A percentile compares a stretch with the other conserved stretches of the same genome.
These are phyloP conservation scores for Horisme vitalbata DNA, from an alignment of 2,888 invertebrate genomes.

Conservation along the genomic window DNA sequence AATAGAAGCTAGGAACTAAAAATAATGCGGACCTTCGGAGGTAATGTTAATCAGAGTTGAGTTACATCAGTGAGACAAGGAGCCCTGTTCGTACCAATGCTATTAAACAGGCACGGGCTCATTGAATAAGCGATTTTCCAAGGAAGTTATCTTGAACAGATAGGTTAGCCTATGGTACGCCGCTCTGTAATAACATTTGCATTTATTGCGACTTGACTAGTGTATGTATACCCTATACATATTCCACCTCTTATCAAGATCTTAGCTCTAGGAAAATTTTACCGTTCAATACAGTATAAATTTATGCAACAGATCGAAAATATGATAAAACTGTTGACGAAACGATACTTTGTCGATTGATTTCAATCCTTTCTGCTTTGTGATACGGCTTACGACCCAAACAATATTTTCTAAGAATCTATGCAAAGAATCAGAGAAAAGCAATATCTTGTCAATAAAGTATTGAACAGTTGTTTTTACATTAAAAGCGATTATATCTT, in stretches of 20 bases:
- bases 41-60: slow-evolving; percentile 51
- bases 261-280: slow-evolving; percentile 22
- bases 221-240: no score
- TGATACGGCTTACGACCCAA: not conserved
- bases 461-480: not conserved
- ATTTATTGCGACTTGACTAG: slow-evolving; percentile 36
- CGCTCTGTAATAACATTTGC: slow-evolving; percentile 43
- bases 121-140: slow-evolving; percentile 58
- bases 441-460: not conserved
- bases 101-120: slow-evolving; percentile 37
- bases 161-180: slow-evolving; percentile 39
- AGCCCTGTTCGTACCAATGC: slow-evolving; percentile 32
- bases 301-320: not conserved
- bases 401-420: not conserved
- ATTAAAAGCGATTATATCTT: no score
- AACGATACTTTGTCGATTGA: not conserved
- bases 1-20: slow-evolving; percentile 31
- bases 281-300: slow-evolving; percentile 8
- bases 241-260: slow-evolving; percentile 25
- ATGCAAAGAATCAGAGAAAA: not conserved
- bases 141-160: slow-evolving; percentile 57
- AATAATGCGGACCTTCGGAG: slow-evolving; percentile 42
- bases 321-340: not conserved
- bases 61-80: slow-evolving; percentile 52
- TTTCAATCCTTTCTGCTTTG: not conserved